Evolutionary conservation across 1,140 invertebrate species (phyloP).

Genomic region (Scaptomyza graminum): DNA sequence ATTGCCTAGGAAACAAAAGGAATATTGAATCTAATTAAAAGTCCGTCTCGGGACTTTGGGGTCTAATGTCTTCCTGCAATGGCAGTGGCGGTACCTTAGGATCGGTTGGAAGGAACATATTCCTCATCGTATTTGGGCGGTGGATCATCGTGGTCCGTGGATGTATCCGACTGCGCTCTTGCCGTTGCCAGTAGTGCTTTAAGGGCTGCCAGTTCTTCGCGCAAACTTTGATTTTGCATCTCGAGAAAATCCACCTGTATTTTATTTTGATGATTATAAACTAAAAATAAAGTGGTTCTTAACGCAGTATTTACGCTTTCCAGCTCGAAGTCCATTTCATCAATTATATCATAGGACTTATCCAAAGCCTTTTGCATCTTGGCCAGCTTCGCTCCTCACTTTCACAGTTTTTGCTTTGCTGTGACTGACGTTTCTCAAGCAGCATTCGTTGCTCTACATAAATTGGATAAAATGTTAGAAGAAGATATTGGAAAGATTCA

Average conservation of each 20-base stretch:
- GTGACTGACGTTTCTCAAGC: conserved; percentile 56
- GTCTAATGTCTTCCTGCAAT: conserved; percentile 29
- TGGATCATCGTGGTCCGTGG: conserved; percentile 40
- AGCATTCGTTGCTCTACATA: conserved; percentile 54
- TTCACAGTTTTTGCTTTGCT: conserved; percentile 39
- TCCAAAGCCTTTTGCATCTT: conserved; percentile 69
- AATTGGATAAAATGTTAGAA: not conserved
- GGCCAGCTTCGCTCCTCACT: conserved; percentile 43
- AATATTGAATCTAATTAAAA: conserved; percentile 58
- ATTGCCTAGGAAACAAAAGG: conserved; percentile 18
- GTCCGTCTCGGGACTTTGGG: conserved; percentile 81
- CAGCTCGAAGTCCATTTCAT: conserved; percentile 80
- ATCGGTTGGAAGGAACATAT: not conserved
- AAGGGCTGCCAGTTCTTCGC: conserved; percentile 56
- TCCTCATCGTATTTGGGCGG: conserved; percentile 55
- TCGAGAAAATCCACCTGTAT: conserved; percentile 71
- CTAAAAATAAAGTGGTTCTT: no score
- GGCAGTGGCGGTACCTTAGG: not conserved
- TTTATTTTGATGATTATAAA: not conserved
- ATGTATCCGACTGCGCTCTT: not conserved
- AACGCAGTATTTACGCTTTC: conserved; percentile 59
- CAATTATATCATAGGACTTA: conserved; percentile 79
- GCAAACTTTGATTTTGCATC: conserved; percentile 70
- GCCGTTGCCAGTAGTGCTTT: conserved; percentile 29
- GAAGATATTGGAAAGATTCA: not conserved